Evolutionary conservation across 1,140 invertebrate genomes (phyloP).

Genomic region (Sinella curviseta): DNA sequence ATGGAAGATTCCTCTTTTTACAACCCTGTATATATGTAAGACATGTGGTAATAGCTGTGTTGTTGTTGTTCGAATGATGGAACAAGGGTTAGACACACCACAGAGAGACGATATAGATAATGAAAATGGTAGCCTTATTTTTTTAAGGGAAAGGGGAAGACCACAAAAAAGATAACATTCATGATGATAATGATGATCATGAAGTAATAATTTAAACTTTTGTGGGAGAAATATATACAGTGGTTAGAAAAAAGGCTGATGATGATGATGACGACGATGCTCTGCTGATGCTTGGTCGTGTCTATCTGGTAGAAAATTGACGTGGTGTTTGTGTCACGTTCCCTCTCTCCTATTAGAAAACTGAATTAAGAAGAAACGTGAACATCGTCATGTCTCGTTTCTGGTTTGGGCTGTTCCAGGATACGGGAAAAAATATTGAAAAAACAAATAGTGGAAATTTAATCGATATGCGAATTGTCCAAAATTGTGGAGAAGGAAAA

Average conservation of each 20-base stretch:
- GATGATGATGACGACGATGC: background rate
- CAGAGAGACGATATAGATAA: background rate
- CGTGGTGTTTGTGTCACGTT: background rate
- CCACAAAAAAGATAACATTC: background rate
- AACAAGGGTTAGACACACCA: background rate
- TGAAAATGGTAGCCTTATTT: background rate
- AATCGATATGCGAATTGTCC: too few species aligned
- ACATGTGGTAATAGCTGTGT: background rate
- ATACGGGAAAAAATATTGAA: too few species aligned
- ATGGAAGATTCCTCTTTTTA: background rate
- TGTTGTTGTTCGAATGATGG: background rate
- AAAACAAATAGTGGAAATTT: too few species aligned
- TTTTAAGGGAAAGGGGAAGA: background rate
- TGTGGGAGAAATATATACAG: background rate
- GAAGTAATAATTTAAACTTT: conserved; percentile 1
- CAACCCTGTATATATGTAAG: background rate
- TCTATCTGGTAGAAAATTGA: background rate
- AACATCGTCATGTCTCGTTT: too few species aligned
- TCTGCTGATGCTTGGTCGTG: too few species aligned
- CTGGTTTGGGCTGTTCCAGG: too few species aligned
- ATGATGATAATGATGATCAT: background rate
- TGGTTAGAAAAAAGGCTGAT: background rate
- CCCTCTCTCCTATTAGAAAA: too few species aligned
- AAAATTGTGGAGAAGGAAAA: too few species aligned
- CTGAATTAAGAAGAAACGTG: too few species aligned